Evolutionary conservation across 2,797 vertebrate species (phyloP).

Genomic region (Myripristis murdjan): DNA sequence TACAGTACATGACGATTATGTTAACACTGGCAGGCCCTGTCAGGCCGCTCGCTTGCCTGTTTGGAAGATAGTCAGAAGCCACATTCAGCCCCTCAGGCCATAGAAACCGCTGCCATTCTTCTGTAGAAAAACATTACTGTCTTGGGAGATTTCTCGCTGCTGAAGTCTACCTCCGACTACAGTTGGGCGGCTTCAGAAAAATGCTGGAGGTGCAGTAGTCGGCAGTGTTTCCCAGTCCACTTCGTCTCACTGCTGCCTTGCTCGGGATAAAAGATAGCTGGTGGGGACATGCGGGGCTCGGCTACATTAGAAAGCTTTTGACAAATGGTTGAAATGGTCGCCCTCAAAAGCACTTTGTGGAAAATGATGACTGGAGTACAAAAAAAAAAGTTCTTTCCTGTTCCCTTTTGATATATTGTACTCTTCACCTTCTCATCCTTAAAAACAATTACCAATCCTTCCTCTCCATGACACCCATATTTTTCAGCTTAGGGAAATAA

Average conservation of each 20-base stretch:
- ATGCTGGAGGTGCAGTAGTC: neutral
- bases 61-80: constrained; percentile 31
- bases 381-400: constrained; percentile 13
- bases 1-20: constrained; percentile 23
- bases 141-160: neutral
- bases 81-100: constrained; percentile 35
- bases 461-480: constrained; percentile 38
- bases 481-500: constrained; percentile 39
- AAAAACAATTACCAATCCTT: constrained; percentile 44
- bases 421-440: constrained; percentile 28
- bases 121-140: constrained; percentile 23
- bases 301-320: neutral
- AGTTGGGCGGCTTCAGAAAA: neutral
- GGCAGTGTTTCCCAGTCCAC: neutral
- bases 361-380: constrained; percentile 18
- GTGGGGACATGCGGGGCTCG: neutral
- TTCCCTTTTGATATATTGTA: constrained; percentile 26
- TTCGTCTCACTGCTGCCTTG: neutral
- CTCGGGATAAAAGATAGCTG: constrained; percentile 2
- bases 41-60: constrained; percentile 10
- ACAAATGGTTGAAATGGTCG: constrained; percentile 21
- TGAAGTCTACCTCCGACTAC: neutral
- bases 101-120: neutral
- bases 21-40: constrained; percentile 35
- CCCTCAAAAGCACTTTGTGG: constrained; percentile 9